phyloP scores from a whole-genome alignment of 2,113 vertebrate genomes.

The Austrofundulus limnaeus region DNA sequence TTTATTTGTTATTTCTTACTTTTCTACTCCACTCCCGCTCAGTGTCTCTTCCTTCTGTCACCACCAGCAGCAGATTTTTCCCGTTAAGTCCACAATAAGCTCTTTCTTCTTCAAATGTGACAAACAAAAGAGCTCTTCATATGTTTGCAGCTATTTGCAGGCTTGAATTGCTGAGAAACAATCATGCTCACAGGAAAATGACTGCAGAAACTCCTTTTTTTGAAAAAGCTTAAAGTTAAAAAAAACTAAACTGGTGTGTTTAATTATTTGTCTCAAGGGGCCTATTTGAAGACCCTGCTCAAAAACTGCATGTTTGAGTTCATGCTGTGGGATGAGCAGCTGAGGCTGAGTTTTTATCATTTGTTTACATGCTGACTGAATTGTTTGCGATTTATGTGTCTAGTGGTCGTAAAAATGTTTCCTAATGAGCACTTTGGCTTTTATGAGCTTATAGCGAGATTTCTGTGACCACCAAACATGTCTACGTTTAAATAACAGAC shows the following conservation, averaged over 20 bases:
- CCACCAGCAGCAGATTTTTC: background rate
- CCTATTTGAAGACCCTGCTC: too few species aligned
- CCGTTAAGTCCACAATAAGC: conserved; percentile 3
- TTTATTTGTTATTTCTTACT: background rate
- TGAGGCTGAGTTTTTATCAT: too few species aligned
- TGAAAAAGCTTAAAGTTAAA: background rate
- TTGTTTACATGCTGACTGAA: too few species aligned
- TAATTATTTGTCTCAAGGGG: too few species aligned
- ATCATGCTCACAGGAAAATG: background rate
- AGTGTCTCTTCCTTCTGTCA: background rate
- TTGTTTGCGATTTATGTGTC: too few species aligned
- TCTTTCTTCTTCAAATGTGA: conserved; percentile 6
- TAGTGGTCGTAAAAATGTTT: too few species aligned
- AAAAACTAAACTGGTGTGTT: background rate
- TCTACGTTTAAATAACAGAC: too few species aligned
- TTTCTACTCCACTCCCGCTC: background rate
- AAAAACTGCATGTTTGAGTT: too few species aligned
- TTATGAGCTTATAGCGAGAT: too few species aligned
- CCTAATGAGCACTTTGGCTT: too few species aligned
- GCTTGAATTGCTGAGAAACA: background rate
- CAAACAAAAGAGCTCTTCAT: background rate
- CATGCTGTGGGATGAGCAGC: too few species aligned
- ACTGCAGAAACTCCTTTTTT: background rate
- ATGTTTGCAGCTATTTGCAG: background rate
- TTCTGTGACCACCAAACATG: too few species aligned